phyloP scores from a whole-genome alignment of 2,888 invertebrate genomes.

The Oasisia sp. region DNA sequence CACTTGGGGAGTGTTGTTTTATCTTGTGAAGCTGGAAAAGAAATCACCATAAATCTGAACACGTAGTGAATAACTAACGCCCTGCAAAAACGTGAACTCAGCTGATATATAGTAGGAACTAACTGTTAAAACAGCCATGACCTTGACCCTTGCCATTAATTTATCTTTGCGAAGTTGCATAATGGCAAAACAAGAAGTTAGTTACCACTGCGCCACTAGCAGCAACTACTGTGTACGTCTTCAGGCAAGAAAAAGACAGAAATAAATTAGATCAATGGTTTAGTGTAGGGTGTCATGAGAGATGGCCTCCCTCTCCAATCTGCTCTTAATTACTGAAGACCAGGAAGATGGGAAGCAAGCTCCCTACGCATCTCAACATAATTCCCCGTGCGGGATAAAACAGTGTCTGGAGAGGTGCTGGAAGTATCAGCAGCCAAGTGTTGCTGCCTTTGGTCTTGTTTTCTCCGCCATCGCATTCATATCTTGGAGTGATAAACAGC shows the following conservation, averaged over 20 bases:
- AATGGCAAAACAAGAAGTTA: slow-evolving; percentile 1
- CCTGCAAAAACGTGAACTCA: background rate
- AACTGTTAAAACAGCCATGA: background rate
- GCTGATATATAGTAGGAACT: background rate
- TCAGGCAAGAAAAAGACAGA: background rate
- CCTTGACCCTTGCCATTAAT: background rate
- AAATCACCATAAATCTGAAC: background rate
- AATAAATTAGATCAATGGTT: slow-evolving; percentile 6
- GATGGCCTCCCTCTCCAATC: background rate
- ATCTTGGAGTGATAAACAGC: background rate
- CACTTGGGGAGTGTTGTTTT: background rate
- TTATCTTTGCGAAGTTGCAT: background rate
- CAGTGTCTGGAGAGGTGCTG: background rate
- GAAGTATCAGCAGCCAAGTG: background rate
- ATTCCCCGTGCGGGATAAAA: background rate
- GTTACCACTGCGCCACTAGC: background rate
- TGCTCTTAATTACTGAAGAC: background rate
- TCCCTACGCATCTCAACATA: background rate
- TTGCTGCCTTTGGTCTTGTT: no score
- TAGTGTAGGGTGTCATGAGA: background rate
- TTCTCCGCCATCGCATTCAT: background rate
- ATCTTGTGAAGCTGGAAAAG: background rate
- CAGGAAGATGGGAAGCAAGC: background rate
- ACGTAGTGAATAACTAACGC: background rate
- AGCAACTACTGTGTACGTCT: background rate